phyloP scores from a whole-genome alignment of 1,140 invertebrate genomes.

The Drosophila obscura region DNA sequence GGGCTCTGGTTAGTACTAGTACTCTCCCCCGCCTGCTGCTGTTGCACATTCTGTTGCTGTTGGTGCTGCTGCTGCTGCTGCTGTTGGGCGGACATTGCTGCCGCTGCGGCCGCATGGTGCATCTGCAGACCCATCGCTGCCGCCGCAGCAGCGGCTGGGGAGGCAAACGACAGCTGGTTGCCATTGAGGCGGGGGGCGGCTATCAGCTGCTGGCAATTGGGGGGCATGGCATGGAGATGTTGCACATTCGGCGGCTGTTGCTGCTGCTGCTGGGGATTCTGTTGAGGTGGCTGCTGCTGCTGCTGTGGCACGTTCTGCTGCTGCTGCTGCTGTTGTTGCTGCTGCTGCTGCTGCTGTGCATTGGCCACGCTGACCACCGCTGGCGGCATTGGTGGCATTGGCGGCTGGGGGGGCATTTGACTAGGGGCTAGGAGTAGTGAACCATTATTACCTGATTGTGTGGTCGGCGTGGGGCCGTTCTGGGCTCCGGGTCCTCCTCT shows the following conservation, averaged over 20 bases:
- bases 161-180: slow-evolving; percentile 77
- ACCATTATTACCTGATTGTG: slow-evolving; percentile 86
- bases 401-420: slow-evolving; percentile 69
- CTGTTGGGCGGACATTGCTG: slow-evolving; percentile 76
- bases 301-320: slow-evolving; percentile 45
- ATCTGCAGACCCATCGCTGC: slow-evolving; percentile 82
- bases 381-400: neutral
- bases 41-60: slow-evolving; percentile 40
- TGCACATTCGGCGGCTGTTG: slow-evolving; percentile 42
- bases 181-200: slow-evolving; percentile 78
- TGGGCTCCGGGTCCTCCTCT: slow-evolving; percentile 86
- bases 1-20: slow-evolving; percentile 56
- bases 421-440: slow-evolving; percentile 84
- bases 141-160: slow-evolving; percentile 80
- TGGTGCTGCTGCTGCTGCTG: slow-evolving; percentile 64
- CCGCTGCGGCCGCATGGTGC: slow-evolving; percentile 81
- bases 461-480: slow-evolving; percentile 82
- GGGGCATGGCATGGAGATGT: slow-evolving; percentile 20
- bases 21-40: slow-evolving; percentile 41
- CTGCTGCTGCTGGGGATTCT: slow-evolving; percentile 51
- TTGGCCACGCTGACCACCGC: slow-evolving; percentile 21
- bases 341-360: slow-evolving; percentile 62
- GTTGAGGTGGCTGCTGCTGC: slow-evolving; percentile 49
- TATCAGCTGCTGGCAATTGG: slow-evolving; percentile 77
- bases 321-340: slow-evolving; percentile 44